Evolutionary conservation across 2,113 vertebrate species (phyloP), one percentile per base, ranked within the genome.

Genomic region (Scatophagus argus): DNA sequence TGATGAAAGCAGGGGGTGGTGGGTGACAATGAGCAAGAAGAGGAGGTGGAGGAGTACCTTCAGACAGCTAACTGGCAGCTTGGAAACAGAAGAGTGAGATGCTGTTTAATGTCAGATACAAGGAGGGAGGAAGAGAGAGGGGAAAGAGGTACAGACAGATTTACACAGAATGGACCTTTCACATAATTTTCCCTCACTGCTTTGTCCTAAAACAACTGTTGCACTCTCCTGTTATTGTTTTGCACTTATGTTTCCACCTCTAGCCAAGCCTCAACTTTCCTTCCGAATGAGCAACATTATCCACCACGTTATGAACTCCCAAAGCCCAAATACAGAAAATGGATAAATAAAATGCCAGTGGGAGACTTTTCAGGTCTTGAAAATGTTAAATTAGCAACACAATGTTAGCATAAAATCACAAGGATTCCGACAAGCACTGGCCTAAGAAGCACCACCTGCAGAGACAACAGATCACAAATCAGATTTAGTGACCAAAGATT

Each of bases 21-120:
- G 43, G 74, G 59, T 60, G 89, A 67, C 59, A 78, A 70, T 82
- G 81, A 80, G 67, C 59, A 82, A 38, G 79, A 82, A 21, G 73
- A 52, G 32, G 60, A 32, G 76, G 90, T 95, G 82, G 92, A 95
- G 94, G 95, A 96, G 96, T 99, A 99, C 98, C 98, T 99, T 98
- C 95, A 98, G 96, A 98, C 96, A 98, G 97, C 97, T 98, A 98
- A 96, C 94, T 96, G 97, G 98, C 98, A 98, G 98, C 98, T 98
- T 99, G 98, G 95, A 99, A 98, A 97, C 96, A 99, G 96, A 98
- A 97, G 96, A 98, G 97, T 97, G 97, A 98, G 96, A 98, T 98
- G 96, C 95, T 96, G 83, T 96, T 98, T 96, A 96, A 96, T 92
- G 96, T 96, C 92, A 93, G 81, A 91, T 85, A 90, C 80, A 89